Evolutionary conservation across 1,140 invertebrate genomes (phyloP), one percentile per base, ranked within the genome.

Genomic region (Wasmannia auropunctata): DNA sequence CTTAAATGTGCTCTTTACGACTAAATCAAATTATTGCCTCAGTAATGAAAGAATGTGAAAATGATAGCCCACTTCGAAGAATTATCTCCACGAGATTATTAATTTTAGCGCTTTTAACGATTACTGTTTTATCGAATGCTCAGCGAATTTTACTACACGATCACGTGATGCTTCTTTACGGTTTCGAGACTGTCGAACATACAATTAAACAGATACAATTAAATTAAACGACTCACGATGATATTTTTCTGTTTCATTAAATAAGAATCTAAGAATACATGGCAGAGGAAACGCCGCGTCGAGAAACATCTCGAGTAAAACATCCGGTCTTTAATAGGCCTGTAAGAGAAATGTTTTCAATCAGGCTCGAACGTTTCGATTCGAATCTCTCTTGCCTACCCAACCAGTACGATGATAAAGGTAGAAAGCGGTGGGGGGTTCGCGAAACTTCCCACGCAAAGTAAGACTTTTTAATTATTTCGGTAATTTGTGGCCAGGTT

Each of bases 381-480:
- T 72, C 25, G 34, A 11, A 58, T n/a, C 40, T 34, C 11, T 67
- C 60, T 81, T 51, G 14, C 14, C n/a, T 16, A 70, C 22, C 28
- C 10, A 2, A 49, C 19, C 11, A 31, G 14, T 46, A n/a, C 14
- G 19, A 72, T 25, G 51, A 58, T 81, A 56, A 81, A 80, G 43
- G 51, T 31, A 16, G 16, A 54, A 40, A 43, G 37, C 25, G 16
- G 3, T 10, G 51, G 65, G n/a, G 25, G 49, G 25, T 70, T 11
- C 88, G 84, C 88, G 84, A 81, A 81, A 86, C 93, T 94, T 95
- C 93, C 93, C 94, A 94, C 93, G 93, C 89, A 80, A 69, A 60
- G 60, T 79, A 90, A 89, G 81, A 91, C 88, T 94, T 94, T 93
- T 94, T 95, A 94, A 95, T 94, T 94, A 94, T 95, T 94, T 94